These are phyloP conservation scores for Cephus cinctus DNA, from an alignment of 1,140 invertebrate genomes.

Conservation along the genomic window DNA sequence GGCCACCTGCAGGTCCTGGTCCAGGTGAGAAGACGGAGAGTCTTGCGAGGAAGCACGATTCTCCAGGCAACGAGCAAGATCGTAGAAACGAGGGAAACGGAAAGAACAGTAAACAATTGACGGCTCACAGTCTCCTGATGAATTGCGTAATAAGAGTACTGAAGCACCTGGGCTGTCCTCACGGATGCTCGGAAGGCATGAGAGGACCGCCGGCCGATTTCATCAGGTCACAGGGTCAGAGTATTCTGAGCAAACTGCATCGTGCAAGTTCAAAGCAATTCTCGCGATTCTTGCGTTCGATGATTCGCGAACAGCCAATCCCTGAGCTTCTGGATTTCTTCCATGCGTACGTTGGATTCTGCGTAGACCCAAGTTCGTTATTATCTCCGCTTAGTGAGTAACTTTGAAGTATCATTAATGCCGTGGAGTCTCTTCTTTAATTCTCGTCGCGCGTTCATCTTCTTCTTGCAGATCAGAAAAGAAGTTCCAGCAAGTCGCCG, in stretches of 20 bases:
- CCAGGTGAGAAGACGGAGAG: conserved; percentile 44
- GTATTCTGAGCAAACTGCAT: conserved; percentile 76
- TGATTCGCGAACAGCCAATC: conserved; percentile 75
- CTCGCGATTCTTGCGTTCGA: conserved; percentile 76
- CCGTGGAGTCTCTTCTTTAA: conserved; percentile 19
- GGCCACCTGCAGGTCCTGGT: conserved; percentile 17
- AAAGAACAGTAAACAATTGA: conserved; percentile 45
- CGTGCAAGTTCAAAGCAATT: conserved; percentile 69
- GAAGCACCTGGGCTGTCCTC: conserved; percentile 88
- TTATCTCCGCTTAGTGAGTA: conserved; percentile 83
- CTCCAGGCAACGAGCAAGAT: conserved; percentile 55
- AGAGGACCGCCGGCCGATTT: conserved; percentile 89
- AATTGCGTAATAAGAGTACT: conserved; percentile 70
- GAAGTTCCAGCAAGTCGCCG: conserved; percentile 66
- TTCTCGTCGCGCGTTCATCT: conserved; percentile 23
- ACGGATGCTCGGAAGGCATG: conserved; percentile 81
- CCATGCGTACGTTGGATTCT: conserved; percentile 94
- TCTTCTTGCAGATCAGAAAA: conserved; percentile 65
- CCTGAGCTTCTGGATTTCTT: conserved; percentile 89
- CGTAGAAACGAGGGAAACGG: conserved; percentile 43
- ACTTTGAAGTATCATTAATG: conserved; percentile 11
- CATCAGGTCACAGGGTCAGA: conserved; percentile 83
- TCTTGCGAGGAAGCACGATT: conserved; percentile 55
- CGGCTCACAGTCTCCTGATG: conserved; percentile 55
- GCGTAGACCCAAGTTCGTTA: conserved; percentile 82